phyloP scores from a whole-genome alignment of 1,140 invertebrate genomes.

The Scaptodrosophila lebanonensis region DNA sequence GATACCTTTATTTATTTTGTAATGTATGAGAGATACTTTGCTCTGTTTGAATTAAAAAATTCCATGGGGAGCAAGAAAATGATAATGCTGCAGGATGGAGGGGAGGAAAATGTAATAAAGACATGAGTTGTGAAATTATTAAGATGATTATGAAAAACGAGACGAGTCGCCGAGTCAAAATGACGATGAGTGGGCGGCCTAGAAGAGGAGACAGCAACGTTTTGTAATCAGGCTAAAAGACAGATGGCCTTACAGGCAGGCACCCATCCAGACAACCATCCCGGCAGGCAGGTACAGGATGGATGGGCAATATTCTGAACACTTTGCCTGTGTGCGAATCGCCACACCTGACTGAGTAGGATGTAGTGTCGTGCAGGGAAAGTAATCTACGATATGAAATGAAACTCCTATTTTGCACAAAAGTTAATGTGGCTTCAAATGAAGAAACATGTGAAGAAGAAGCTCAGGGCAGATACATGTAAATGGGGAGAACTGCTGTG shows the following conservation, averaged over 20 bases:
- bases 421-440: too few species aligned
- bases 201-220: background rate
- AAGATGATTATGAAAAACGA: conserved; percentile 61
- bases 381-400: too few species aligned
- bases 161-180: conserved; percentile 11
- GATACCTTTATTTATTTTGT: conserved; percentile 36
- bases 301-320: too few species aligned
- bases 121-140: conserved; percentile 68
- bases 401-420: too few species aligned
- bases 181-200: conserved; percentile 18
- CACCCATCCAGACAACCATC: too few species aligned
- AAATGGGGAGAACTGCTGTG: too few species aligned
- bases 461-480: too few species aligned
- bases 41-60: conserved; percentile 63
- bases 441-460: too few species aligned
- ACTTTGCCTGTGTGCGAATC: too few species aligned
- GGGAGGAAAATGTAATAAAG: conserved; percentile 60
- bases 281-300: too few species aligned
- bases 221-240: conserved; percentile 29
- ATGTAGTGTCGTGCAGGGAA: too few species aligned
- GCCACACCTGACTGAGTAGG: too few species aligned
- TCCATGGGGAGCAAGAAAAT: conserved; percentile 47
- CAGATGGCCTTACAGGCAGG: background rate
- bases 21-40: conserved; percentile 58
- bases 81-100: conserved; percentile 45